phyloP scores from a whole-genome alignment of 1,140 invertebrate genomes.

The Zaprionus gabonicus region DNA sequence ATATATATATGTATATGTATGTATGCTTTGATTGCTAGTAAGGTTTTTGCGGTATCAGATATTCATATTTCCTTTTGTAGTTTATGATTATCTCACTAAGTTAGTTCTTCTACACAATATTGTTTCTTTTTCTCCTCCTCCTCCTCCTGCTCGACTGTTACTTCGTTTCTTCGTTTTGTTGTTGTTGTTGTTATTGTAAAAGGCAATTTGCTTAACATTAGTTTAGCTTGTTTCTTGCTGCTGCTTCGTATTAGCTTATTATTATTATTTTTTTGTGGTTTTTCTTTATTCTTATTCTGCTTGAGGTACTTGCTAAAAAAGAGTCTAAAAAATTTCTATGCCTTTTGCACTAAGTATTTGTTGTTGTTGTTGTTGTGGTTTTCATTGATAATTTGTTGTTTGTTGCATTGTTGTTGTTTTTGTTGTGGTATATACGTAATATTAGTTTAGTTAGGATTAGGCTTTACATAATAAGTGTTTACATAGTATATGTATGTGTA shows the following conservation, averaged over 20 bases:
- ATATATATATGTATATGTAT: slow-evolving; percentile 18
- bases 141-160: background rate
- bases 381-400: slow-evolving; percentile 14
- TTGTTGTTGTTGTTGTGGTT: slow-evolving; percentile 29
- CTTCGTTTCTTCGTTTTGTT: slow-evolving; percentile 20
- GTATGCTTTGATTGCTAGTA: slow-evolving; percentile 77
- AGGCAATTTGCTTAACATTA: slow-evolving; percentile 70
- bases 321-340: slow-evolving; percentile 60
- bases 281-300: slow-evolving; percentile 26
- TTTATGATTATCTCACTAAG: slow-evolving; percentile 42
- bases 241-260: slow-evolving; percentile 35
- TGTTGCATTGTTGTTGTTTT: slow-evolving; percentile 25
- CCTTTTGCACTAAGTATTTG: slow-evolving; percentile 57
- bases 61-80: slow-evolving; percentile 12
- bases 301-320: slow-evolving; percentile 75
- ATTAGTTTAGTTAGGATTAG: slow-evolving; percentile 27
- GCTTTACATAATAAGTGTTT: slow-evolving; percentile 17
- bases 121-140: background rate
- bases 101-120: slow-evolving; percentile 45
- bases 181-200: slow-evolving; percentile 50
- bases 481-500: slow-evolving; percentile 14
- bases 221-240: slow-evolving; percentile 27
- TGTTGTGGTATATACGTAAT: slow-evolving; percentile 30
- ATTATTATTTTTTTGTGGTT: slow-evolving; percentile 3
- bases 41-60: slow-evolving; percentile 74